phyloP scores from a whole-genome alignment of 35 echinoderm and acorn worm species.

The Lytechinus pictus region DNA sequence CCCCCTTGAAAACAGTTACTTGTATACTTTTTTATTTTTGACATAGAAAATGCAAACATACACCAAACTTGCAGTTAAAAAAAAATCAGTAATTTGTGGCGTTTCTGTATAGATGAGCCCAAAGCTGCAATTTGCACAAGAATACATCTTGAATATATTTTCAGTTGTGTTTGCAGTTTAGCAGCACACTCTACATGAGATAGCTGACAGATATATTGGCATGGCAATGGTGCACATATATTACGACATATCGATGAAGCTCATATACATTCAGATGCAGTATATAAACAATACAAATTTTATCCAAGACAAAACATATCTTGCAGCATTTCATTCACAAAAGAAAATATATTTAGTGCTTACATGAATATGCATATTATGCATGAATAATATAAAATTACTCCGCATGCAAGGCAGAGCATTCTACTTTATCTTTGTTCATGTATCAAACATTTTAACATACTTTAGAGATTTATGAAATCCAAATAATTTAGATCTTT shows the following conservation, averaged over 20 bases:
- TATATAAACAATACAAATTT: neutral
- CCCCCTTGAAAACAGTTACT: neutral
- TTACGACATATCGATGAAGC: neutral
- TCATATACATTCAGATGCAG: neutral
- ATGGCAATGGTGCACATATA: neutral
- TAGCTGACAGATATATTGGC: neutral
- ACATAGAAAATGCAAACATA: neutral
- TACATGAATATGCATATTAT: neutral
- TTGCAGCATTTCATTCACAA: neutral
- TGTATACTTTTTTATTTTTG: neutral
- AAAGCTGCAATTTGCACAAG: neutral
- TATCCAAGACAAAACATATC: neutral
- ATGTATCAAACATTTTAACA: too few relatives aligned
- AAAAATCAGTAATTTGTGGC: neutral
- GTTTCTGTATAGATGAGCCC: neutral
- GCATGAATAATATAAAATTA: neutral
- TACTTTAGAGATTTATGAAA: too few relatives aligned
- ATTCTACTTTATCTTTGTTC: too few relatives aligned
- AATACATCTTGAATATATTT: too few relatives aligned
- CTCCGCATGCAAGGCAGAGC: neutral
- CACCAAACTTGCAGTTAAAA: neutral
- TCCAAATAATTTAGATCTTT: too few relatives aligned
- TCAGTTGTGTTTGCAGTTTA: too few relatives aligned
- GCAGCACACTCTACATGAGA: neutral
- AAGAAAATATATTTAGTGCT: too few relatives aligned